Conservation (phyloP, 2,888 invertebrate species). For the Gibbula magus region DNA sequence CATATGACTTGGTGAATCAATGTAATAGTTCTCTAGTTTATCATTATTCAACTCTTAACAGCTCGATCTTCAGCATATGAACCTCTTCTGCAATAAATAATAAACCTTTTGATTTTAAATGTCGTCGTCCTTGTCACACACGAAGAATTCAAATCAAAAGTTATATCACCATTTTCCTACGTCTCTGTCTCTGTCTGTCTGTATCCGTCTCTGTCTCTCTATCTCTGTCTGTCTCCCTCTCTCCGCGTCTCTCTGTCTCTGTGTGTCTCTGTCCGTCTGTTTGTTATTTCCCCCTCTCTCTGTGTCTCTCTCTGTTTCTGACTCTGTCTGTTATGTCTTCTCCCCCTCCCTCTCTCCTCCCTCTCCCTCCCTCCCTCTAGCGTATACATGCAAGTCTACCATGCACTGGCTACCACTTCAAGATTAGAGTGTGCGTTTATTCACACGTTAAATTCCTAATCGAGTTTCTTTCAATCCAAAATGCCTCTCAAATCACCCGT, state of each 20-base stretch:
- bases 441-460: not conserved
- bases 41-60: not conserved
- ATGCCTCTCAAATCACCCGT: too few relatives aligned
- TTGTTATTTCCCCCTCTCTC: not conserved
- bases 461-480: too few relatives aligned
- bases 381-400: not conserved
- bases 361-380: not conserved
- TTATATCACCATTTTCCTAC: not conserved
- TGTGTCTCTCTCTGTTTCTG: not conserved
- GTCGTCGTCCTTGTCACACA: not conserved
- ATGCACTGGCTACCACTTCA: not conserved
- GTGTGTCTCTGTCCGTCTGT: not conserved
- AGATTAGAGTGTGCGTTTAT: not conserved
- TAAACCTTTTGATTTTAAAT: too few relatives aligned
- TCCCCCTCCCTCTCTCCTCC: not conserved
- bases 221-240: not conserved
- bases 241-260: slow-evolving; percentile 10
- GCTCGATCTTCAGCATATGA: not conserved
- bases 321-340: not conserved
- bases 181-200: not conserved
- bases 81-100: too few relatives aligned
- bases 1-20: not conserved
- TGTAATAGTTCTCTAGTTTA: not conserved
- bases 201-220: not conserved
- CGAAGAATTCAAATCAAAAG: too few relatives aligned